Percentiles rank a stretch among this genome's conserved stretches.
These are phyloP conservation scores for Empidonax alnorum DNA, from an alignment of 2,113 vertebrate species.

Conservation along the genomic window DNA sequence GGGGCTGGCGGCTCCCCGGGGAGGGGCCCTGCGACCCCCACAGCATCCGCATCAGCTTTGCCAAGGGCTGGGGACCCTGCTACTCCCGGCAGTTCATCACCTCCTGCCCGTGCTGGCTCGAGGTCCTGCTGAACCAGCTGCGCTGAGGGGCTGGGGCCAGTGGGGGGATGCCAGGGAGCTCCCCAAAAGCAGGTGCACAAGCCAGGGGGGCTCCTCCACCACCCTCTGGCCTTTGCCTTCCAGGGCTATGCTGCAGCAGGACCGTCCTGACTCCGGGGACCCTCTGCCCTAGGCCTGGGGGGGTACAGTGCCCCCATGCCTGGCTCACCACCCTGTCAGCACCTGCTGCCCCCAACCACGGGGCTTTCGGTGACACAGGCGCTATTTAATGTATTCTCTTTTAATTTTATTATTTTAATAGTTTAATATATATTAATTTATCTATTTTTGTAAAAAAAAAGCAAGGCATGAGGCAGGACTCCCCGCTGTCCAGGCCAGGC, in stretches of 20 bases:
- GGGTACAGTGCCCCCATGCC: not conserved
- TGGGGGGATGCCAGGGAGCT: not conserved
- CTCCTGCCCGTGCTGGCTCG: constrained; percentile 74
- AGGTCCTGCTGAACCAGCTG: constrained; percentile 48
- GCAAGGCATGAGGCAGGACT: not conserved
- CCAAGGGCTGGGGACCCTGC: constrained; percentile 73
- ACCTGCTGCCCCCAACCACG: not conserved
- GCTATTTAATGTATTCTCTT: not conserved
- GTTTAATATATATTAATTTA: constrained; percentile 8
- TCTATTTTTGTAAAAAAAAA: not conserved
- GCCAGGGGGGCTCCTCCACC: not conserved
- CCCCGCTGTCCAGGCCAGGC: not conserved
- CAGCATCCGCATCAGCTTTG: constrained; percentile 70
- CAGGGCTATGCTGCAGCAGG: not conserved
- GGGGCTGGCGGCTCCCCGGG: not conserved
- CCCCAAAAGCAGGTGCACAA: not conserved
- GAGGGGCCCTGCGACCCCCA: constrained; percentile 63
- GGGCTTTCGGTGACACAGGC: not conserved
- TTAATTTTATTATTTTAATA: not conserved
- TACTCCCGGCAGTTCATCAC: constrained; percentile 73
- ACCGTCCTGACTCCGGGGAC: not conserved
- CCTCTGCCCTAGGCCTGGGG: not conserved
- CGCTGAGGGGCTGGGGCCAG: not conserved
- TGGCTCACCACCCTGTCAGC: not conserved
- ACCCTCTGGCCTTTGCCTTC: not conserved